Evolutionary conservation across 2,113 vertebrate species (phyloP), one percentile per base, ranked within the genome.

Genomic region (Trochalopteron elliotii): DNA sequence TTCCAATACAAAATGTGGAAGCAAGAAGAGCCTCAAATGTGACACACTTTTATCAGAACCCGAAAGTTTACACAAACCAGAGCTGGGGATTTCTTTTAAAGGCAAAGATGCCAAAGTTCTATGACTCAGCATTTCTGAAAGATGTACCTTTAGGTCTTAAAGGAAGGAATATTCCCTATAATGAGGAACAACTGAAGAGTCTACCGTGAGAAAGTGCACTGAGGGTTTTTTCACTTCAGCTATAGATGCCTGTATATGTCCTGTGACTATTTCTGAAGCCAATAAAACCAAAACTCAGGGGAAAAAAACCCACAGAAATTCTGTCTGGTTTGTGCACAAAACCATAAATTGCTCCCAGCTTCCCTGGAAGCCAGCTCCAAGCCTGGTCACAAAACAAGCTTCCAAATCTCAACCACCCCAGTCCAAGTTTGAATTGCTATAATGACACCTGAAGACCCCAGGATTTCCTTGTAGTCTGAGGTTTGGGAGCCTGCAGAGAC

Each of bases 261-360:
- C 75, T 93, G 16, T 47, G 86, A 92, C 94, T 96, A 52, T 53
- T 88, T 70, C 92, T 92, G 87, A 83, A 59, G 77, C 75, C 72
- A 89, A 59, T 67, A 89, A 95, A 89, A 84, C 57, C 56, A 88
- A 80, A 92, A 87, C 75, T 69, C 56, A 2, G 49, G 60, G 53
- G 3, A 6, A 49, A 59, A 79, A 70, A 87, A 53, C 33, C 65
- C 86, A 78, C 95, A 96, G 81, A 92, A 95, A 94, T 95, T 94
- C 57, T 65, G 44, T 91, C 69, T 89, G 71, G 74, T 95, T 95
- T 96, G 64, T 87, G 68, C 91, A 80, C 42, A 86, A 81, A 93
- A 83, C 84, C 84, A 83, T 89, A 85, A 90, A 94, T 74, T 95
- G 89, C 50, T 84, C 84, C 88, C 91, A 94, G 90, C 78, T 78